Evolutionary conservation across 2,797 vertebrate species (phyloP), one percentile per base, ranked within the genome.

Genomic region (Cetoscarus ocellatus): DNA sequence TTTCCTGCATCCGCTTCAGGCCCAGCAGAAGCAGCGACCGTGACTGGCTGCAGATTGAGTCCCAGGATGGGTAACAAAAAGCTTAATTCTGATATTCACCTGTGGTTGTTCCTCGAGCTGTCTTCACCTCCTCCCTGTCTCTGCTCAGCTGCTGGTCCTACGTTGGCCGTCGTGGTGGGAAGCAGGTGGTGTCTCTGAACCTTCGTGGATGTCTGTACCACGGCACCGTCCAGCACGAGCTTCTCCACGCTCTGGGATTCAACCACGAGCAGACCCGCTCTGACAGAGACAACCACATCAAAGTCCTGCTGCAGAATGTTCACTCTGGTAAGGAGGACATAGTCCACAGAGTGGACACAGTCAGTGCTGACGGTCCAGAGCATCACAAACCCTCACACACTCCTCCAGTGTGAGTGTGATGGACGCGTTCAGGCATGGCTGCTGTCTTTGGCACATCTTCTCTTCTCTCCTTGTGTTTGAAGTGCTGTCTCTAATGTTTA

Each of bases 231-330:
- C 93, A 93, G 73, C 93, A 94, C 2, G 92, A 94, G 87, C 86
- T 94, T 68, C 88, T 94, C 52, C 93, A 94, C 6, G 92, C 91
- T 70, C 88, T 94, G 62, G 93, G 93, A 70, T 94, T 94, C 82
- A 91, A 92, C 80, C 93, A 94, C 3, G 93, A 94, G 15, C 93
- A 94, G 73, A 91, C 89, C 40, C 91, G 88, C 62, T 86, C 54
- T 8, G 93, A 94, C 86, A 85, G 92, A 11, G 93, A 94, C 87
- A 86, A 83, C 60, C 73, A 94, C 91, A 93, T 94, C 75, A 71
- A 6, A n/a, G 85, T 93, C 27, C 0, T 82, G 70, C 78, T 88
- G 76, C 53, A 87, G 1, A 87, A 90, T 3, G 85, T 90, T 4
- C 3, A 52, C 15, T 85, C 80, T n/a, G 83, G 86, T 88, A 79